phyloP scores from a whole-genome alignment of 2,113 vertebrate species.

The Jaculus jaculus region DNA sequence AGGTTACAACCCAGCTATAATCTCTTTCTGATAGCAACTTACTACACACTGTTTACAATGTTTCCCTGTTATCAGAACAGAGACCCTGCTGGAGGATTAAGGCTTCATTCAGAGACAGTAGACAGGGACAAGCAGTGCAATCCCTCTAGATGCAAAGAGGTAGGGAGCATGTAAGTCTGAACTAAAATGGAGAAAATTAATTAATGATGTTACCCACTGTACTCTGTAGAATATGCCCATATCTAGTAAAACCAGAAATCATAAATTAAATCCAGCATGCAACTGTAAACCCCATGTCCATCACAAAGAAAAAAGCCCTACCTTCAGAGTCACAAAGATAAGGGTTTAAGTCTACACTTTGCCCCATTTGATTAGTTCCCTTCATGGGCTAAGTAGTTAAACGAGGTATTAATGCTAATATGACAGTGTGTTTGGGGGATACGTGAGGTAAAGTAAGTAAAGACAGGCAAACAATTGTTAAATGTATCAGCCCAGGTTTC shows the following conservation, averaged over 20 bases:
- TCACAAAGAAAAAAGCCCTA: not conserved
- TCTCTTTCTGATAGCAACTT: constrained; percentile 2
- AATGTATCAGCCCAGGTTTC: not conserved
- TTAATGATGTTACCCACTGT: not conserved
- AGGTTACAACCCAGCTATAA: not conserved
- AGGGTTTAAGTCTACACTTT: not conserved
- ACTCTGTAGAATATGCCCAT: not conserved
- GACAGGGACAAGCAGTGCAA: not conserved
- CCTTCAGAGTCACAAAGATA: not conserved
- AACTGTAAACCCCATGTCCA: not conserved
- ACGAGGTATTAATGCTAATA: not conserved
- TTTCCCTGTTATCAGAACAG: not conserved
- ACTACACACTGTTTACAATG: not conserved
- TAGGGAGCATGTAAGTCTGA: not conserved
- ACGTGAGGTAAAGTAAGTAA: not conserved
- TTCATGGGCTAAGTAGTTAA: not conserved
- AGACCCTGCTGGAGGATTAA: not conserved
- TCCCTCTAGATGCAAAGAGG: not conserved
- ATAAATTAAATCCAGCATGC: not conserved
- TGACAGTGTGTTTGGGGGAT: not conserved
- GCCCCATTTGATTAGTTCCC: not conserved
- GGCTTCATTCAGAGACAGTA: not conserved
- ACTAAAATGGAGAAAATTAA: constrained; percentile 7
- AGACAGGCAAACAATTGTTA: not conserved
- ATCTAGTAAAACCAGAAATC: not conserved